A percentile compares a stretch with the other conserved stretches of the same genome.
Conservation (phyloP, 2,113 vertebrate genomes). For the Microtus montanus region DNA sequence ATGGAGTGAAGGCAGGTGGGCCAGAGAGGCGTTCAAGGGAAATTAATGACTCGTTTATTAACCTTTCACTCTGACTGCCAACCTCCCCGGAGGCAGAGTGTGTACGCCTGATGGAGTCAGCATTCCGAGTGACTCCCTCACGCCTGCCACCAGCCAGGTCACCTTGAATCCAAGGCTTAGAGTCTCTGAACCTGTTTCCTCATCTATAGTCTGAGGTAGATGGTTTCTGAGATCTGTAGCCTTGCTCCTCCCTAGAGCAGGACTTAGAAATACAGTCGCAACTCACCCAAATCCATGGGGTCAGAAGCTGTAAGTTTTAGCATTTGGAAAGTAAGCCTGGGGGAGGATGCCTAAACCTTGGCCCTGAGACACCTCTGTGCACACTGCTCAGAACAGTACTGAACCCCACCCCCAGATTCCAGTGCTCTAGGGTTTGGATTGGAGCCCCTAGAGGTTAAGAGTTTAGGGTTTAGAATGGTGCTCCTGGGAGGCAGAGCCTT, state of each 20-base stretch:
- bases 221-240: neutral
- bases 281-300: neutral
- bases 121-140: neutral
- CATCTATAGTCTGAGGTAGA: neutral
- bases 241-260: neutral
- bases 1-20: neutral
- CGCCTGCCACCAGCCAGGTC: neutral
- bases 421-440: neutral
- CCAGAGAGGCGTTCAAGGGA: neutral
- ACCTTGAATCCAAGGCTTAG: conserved; percentile 32
- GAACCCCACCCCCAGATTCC: neutral
- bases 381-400: too few relatives aligned
- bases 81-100: neutral
- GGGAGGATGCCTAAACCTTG: neutral
- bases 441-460: neutral
- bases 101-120: neutral
- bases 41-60: neutral
- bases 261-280: neutral
- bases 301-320: neutral
- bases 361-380: neutral
- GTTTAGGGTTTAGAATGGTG: neutral
- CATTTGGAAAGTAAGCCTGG: neutral
- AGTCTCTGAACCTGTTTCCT: conserved; percentile 6
- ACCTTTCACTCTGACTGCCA: conserved; percentile 1
- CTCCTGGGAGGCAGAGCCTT: neutral